phyloP scores from a whole-genome alignment of 2,888 invertebrate species.

The Creontiades dilutus region DNA sequence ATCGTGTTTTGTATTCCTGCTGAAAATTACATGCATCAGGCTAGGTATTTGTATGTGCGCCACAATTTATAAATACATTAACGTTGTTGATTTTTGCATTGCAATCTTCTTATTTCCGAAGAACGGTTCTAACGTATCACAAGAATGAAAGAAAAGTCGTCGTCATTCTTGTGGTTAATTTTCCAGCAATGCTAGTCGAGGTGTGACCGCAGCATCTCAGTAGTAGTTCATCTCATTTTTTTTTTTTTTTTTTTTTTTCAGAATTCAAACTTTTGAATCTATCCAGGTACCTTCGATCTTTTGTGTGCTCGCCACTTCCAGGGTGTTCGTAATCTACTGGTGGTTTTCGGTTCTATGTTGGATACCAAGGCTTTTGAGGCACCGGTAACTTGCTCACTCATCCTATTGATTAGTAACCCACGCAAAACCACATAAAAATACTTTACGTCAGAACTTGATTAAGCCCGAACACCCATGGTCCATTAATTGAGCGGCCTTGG shows the following conservation, averaged over 20 bases:
- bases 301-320: neutral
- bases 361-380: too few species aligned
- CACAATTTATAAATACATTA: too few species aligned
- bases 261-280: neutral
- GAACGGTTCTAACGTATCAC: neutral
- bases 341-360: neutral
- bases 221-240: too few species aligned
- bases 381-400: too few species aligned
- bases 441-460: neutral
- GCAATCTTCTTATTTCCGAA: neutral
- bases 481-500: neutral
- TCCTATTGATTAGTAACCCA: too few species aligned
- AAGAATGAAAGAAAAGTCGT: neutral
- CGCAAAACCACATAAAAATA: too few species aligned
- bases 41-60: too few species aligned
- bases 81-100: neutral
- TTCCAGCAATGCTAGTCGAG: neutral
- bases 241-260: too few species aligned
- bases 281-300: neutral
- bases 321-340: neutral
- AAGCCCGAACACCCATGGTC: neutral
- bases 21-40: too few species aligned
- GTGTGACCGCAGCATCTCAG: conserved; percentile 3
- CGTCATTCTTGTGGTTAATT: neutral
- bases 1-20: too few species aligned